A percentile compares a stretch with the other conserved stretches of the same genome.
Conservation (phyloP, 1,140 invertebrate genomes). For the Listronotus bonariensis region DNA sequence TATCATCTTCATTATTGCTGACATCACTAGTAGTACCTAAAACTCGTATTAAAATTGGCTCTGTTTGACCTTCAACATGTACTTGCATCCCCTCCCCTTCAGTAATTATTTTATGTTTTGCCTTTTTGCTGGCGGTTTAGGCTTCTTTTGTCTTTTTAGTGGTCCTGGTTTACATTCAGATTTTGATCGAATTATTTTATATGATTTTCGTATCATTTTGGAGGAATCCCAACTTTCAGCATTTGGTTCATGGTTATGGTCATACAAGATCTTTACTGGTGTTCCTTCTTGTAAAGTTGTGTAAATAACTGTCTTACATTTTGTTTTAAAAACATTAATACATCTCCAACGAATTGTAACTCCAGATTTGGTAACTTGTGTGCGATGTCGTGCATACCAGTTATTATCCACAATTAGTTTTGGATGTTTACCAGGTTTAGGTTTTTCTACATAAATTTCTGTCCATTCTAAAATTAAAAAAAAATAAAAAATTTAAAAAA, state of each 20-base stretch:
- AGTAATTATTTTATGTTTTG: no score
- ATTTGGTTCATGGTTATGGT: conserved; percentile 17
- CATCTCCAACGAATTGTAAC: conserved; percentile 28
- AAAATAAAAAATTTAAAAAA: neutral
- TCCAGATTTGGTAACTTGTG: conserved; percentile 20
- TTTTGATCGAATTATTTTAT: conserved; percentile 2
- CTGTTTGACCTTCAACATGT: conserved; percentile 15
- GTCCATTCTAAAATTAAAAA: conserved; percentile 5
- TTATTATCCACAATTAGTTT: conserved; percentile 27
- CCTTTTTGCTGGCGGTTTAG: neutral
- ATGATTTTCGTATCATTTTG: conserved; percentile 15
- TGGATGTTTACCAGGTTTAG: conserved; percentile 29
- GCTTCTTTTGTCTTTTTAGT: neutral
- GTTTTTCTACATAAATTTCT: conserved; percentile 24
- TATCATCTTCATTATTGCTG: no score
- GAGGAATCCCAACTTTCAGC: conserved; percentile 2
- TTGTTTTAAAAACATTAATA: conserved; percentile 28
- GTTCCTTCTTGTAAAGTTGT: conserved; percentile 23
- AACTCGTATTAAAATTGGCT: conserved; percentile 21
- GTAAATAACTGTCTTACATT: conserved; percentile 26
- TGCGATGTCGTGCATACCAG: conserved; percentile 16
- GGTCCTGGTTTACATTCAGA: conserved; percentile 10
- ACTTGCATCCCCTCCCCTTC: conserved; percentile 4
- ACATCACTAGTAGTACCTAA: neutral
- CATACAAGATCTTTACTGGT: conserved; percentile 12